Percentiles rank a stretch among this genome's conserved stretches.
These are phyloP conservation scores for Watsonalla binaria DNA, from an alignment of 2,888 invertebrate genomes.

Conservation along the genomic window DNA sequence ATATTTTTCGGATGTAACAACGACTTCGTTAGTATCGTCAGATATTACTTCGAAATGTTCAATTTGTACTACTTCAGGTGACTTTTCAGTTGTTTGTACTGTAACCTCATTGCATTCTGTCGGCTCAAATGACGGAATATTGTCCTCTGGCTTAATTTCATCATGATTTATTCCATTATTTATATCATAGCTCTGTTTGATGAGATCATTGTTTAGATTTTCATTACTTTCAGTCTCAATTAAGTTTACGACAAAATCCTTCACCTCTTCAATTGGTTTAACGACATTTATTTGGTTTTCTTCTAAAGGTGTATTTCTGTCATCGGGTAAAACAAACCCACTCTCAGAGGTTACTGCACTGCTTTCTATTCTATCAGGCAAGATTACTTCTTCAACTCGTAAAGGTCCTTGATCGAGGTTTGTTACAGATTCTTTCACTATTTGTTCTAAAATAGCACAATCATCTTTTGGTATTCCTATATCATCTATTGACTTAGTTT, in stretches of 20 bases:
- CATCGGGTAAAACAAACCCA: neutral
- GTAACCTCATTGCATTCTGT: neutral
- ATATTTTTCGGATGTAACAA: neutral
- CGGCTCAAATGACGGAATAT: neutral
- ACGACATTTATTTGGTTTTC: conserved; percentile 15
- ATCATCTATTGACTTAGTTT: conserved; percentile 70
- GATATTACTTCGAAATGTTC: conserved; percentile 17
- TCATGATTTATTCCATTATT: conserved; percentile 9
- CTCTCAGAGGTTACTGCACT: conserved; percentile 8
- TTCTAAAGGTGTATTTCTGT: conserved; percentile 10
- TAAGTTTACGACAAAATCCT: conserved; percentile 10
- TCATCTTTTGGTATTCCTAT: conserved; percentile 34
- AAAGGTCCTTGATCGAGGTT: conserved; percentile 15
- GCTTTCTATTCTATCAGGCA: conserved; percentile 29
- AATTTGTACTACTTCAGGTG: conserved; percentile 53
- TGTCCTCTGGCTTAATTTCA: neutral
- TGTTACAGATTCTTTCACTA: conserved; percentile 29
- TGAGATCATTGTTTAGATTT: conserved; percentile 24
- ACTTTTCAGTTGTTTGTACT: conserved; percentile 10
- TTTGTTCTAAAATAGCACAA: conserved; percentile 28
- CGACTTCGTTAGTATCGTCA: conserved; percentile 11
- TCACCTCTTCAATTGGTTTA: conserved; percentile 4
- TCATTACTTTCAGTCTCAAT: conserved; percentile 5
- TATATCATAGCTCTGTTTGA: conserved; percentile 12
- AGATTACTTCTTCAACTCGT: conserved; percentile 28